Percentiles rank a stretch among this genome's conserved stretches.
phyloP scores from a whole-genome alignment of 1,140 invertebrate genomes.

The Hestina assimilis region DNA sequence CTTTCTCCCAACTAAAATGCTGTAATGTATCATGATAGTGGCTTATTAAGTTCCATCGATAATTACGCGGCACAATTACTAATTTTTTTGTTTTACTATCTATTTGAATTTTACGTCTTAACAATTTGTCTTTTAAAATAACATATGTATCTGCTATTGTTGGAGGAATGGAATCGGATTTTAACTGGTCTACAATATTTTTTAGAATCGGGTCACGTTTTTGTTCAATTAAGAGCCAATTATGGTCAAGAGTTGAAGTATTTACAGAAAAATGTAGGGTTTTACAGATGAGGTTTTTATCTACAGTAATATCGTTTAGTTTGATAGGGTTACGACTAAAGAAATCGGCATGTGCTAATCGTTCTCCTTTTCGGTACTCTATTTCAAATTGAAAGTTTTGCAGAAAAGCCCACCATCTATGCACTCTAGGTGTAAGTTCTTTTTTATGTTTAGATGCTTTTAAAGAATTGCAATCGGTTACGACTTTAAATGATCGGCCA shows the following conservation, averaged over 20 bases:
- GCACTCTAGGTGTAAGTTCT: not conserved
- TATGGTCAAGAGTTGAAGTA: too few relatives aligned
- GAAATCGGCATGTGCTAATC: not conserved
- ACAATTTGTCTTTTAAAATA: too few relatives aligned
- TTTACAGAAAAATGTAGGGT: too few relatives aligned
- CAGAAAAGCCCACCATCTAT: not conserved
- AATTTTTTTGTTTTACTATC: too few relatives aligned
- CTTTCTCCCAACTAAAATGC: conserved; percentile 28
- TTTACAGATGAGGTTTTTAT: not conserved
- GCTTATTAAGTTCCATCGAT: conserved; percentile 17
- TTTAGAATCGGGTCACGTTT: too few relatives aligned
- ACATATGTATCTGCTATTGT: too few relatives aligned
- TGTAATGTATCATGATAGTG: conserved; percentile 24
- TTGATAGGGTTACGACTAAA: not conserved
- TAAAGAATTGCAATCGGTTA: not conserved
- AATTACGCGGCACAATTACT: too few relatives aligned
- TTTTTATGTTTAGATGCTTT: not conserved
- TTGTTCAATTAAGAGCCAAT: too few relatives aligned
- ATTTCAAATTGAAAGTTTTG: not conserved
- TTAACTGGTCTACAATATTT: too few relatives aligned
- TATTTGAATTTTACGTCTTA: too few relatives aligned
- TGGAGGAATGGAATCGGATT: too few relatives aligned
- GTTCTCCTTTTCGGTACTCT: not conserved
- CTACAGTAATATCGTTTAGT: not conserved
- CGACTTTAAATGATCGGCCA: not conserved